phyloP scores from a whole-genome alignment of 2,888 invertebrate genomes.

The Hemithea aestivaria region DNA sequence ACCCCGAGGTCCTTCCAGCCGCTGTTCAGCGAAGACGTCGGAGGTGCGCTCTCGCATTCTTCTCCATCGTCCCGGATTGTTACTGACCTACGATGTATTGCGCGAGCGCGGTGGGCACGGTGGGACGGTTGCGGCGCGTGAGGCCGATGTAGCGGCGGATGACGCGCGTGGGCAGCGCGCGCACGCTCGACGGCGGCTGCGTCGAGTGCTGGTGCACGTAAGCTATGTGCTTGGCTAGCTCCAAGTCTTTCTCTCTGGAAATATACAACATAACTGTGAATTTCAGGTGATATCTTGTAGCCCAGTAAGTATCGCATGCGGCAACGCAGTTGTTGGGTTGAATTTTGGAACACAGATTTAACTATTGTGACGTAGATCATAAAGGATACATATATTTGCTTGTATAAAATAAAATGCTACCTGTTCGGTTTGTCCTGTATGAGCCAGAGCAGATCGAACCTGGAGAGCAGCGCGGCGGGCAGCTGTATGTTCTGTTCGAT shows the following conservation, averaged over 20 bases:
- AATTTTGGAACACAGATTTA: no score
- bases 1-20: no score
- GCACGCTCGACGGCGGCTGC: slow-evolving; percentile 89
- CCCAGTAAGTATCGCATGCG: no score
- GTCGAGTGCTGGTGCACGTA: slow-evolving; percentile 96
- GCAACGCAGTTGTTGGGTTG: no score
- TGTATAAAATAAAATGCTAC: no score
- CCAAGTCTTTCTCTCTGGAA: slow-evolving; percentile 81
- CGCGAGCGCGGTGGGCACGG: slow-evolving; percentile 81
- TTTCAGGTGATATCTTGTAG: no score
- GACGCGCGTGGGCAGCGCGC: slow-evolving; percentile 93
- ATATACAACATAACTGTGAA: neutral
- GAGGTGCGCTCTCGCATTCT: no score
- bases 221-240: slow-evolving; percentile 97
- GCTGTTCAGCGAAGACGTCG: no score
- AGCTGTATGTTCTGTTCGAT: slow-evolving; percentile 98
- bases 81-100: slow-evolving; percentile 54
- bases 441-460: slow-evolving; percentile 97
- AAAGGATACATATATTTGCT: no score
- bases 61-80: neutral
- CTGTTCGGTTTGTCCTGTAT: slow-evolving; percentile 90
- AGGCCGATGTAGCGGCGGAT: slow-evolving; percentile 96
- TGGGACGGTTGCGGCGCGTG: slow-evolving; percentile 93
- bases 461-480: slow-evolving; percentile 96
- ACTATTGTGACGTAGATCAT: no score